Evolutionary conservation across 2,888 invertebrate species (phyloP).

Genomic region (Zelleria hepariella): DNA sequence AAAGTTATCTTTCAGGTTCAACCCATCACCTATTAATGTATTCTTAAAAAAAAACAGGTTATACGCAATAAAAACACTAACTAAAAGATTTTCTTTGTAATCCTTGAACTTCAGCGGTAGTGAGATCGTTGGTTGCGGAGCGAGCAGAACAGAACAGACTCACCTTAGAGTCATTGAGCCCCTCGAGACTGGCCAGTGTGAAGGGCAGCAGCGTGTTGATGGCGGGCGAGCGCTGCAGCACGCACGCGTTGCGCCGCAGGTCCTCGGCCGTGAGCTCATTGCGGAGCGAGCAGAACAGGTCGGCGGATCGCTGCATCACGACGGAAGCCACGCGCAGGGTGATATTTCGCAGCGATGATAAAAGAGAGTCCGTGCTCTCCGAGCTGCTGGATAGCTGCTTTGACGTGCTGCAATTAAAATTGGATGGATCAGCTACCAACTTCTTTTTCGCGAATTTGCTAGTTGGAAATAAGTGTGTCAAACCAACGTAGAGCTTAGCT

Average conservation of each 20-base stretch:
- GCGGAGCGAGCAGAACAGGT: slow-evolving; percentile 82
- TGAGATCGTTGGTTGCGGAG: not conserved
- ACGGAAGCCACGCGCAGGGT: slow-evolving; percentile 83
- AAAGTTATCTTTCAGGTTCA: too few relatives aligned
- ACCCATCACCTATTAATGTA: too few relatives aligned
- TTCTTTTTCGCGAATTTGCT: too few relatives aligned
- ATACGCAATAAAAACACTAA: too few relatives aligned
- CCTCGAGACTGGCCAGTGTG: slow-evolving; percentile 87
- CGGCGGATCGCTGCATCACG: slow-evolving; percentile 82
- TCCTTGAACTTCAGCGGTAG: too few relatives aligned
- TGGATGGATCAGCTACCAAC: too few relatives aligned
- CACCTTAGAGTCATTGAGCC: slow-evolving; percentile 86
- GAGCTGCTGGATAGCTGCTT: slow-evolving; percentile 26
- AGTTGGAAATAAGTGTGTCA: too few relatives aligned
- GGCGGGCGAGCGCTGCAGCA: slow-evolving; percentile 61
- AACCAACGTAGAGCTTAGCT: too few relatives aligned
- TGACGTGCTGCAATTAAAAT: slow-evolving; percentile 25
- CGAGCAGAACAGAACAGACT: not conserved
- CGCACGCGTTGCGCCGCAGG: slow-evolving; percentile 38
- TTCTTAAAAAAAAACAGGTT: too few relatives aligned
- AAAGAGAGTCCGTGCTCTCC: slow-evolving; percentile 37
- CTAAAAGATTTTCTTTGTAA: too few relatives aligned
- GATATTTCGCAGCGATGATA: slow-evolving; percentile 38
- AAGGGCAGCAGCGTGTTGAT: slow-evolving; percentile 86
- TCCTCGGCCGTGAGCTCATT: slow-evolving; percentile 74